Percentiles rank a stretch among this genome's conserved stretches.
phyloP scores from a whole-genome alignment of 2,113 vertebrate species.

The Oryctolagus cuniculus region mOryCun1.1 NC_091435.1:109848001-109848500 shows the following conservation, averaged over 20 bases:
- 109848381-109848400: not conserved
- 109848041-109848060: not conserved
- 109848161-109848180: not conserved
- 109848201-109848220: not conserved
- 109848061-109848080: not conserved
- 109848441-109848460: no score
- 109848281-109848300: not conserved
- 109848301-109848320: not conserved
- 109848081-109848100: not conserved
- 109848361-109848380: not conserved
- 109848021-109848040: not conserved
- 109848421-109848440: not conserved
- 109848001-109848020: not conserved
- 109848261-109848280: not conserved
- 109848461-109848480: not conserved
- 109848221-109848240: not conserved
- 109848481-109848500: not conserved
- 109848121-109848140: not conserved
- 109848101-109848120: not conserved
- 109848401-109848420: not conserved
- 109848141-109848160: not conserved
- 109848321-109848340: not conserved
- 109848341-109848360: not conserved
- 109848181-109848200: not conserved
- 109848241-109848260: not conserved